Conservation (phyloP, 2,888 invertebrate species). For the Microplitis manilae region DNA sequence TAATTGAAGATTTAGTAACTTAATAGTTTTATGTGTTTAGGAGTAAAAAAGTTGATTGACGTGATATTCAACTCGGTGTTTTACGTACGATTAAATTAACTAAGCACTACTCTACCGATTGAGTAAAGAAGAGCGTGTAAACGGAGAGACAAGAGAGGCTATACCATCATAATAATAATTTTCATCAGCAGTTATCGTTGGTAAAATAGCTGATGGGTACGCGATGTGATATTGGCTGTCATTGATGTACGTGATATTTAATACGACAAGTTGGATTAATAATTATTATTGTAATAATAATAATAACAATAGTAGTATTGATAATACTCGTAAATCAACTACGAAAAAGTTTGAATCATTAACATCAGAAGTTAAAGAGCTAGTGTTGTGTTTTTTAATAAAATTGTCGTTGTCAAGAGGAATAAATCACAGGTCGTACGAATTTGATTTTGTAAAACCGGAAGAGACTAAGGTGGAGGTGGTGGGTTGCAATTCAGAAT, state of each 20-base stretch:
- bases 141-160: conserved; percentile 8
- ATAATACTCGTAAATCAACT: not conserved
- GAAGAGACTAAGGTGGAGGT: conserved; percentile 56
- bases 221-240: conserved; percentile 68
- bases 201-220: conserved; percentile 19
- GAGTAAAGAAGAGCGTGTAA: conserved; percentile 31
- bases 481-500: conserved; percentile 72
- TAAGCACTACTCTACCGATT: conserved; percentile 26
- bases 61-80: not conserved
- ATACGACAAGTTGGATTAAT: conserved; percentile 48
- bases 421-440: conserved; percentile 5
- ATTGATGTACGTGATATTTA: conserved; percentile 65
- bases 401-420: conserved; percentile 10
- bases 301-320: not conserved
- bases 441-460: conserved; percentile 30
- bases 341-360: not conserved
- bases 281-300: not conserved
- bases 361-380: not conserved
- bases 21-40: not conserved
- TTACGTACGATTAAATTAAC: conserved; percentile 5
- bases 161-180: conserved; percentile 8
- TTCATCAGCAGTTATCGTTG: conserved; percentile 21
- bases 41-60: not conserved
- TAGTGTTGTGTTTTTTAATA: not conserved
- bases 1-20: not conserved